Percentiles rank a stretch among this genome's conserved stretches.
Conservation (phyloP, 2,888 invertebrate genomes). For the Beris chalybata region DNA sequence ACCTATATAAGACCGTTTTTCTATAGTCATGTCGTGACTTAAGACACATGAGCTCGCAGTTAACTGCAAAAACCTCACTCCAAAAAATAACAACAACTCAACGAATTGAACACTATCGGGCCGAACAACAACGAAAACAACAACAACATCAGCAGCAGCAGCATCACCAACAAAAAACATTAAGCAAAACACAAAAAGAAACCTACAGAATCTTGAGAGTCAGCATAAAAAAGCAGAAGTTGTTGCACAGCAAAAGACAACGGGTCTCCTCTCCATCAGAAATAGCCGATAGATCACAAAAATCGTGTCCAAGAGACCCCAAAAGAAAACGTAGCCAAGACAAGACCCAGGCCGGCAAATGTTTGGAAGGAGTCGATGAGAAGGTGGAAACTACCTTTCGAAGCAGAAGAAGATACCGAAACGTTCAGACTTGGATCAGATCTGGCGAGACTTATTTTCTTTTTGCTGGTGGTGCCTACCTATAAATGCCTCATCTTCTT, state of each 20-base stretch:
- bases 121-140: background rate
- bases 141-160: constrained; percentile 5
- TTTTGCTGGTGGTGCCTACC: background rate
- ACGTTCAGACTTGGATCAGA: background rate
- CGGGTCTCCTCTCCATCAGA: constrained; percentile 29
- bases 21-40: constrained; percentile 33
- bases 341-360: constrained; percentile 18
- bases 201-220: constrained; percentile 6
- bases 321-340: constrained; percentile 27
- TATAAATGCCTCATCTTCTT: background rate
- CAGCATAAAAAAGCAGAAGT: too few relatives aligned
- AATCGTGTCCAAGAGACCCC: constrained; percentile 34
- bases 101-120: constrained; percentile 19
- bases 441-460: background rate
- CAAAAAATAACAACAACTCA: constrained; percentile 20
- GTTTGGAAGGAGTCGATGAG: constrained; percentile 24
- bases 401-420: background rate
- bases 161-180: constrained; percentile 9
- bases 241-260: background rate
- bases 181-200: background rate
- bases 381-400: constrained; percentile 6
- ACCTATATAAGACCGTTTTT: background rate
- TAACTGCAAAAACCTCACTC: constrained; percentile 26
- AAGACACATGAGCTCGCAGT: constrained; percentile 31
- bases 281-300: constrained; percentile 36